These are phyloP conservation scores for Paracentrotus lividus DNA, from an alignment of 53 echinoderm and acorn worm species.

Conservation along the genomic window DNA sequence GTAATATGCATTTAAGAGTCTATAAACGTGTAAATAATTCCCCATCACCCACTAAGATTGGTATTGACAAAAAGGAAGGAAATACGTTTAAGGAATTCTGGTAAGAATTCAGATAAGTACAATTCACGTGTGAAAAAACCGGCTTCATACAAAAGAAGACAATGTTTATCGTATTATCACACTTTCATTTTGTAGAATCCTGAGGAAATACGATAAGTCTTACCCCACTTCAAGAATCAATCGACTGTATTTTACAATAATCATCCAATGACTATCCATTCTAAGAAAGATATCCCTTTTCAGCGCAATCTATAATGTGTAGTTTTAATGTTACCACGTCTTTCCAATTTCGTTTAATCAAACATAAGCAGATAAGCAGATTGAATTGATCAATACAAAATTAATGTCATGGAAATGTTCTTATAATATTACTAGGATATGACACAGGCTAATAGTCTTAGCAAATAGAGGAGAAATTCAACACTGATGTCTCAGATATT, in stretches of 20 bases:
- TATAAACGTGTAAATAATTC: not conserved
- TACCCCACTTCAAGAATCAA: not conserved
- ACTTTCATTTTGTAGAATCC: not conserved
- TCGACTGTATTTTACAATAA: not conserved
- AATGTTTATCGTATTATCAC: not conserved
- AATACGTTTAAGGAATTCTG: not conserved
- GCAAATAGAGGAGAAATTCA: too few relatives aligned
- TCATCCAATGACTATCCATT: not conserved
- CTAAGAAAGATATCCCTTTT: too few relatives aligned
- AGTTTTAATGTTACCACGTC: too few relatives aligned
- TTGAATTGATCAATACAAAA: too few relatives aligned
- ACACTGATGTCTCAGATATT: too few relatives aligned
- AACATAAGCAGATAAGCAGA: too few relatives aligned
- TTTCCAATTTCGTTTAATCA: too few relatives aligned
- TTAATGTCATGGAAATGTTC: too few relatives aligned
- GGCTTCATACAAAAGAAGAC: not conserved
- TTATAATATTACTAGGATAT: too few relatives aligned
- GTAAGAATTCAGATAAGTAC: not conserved
- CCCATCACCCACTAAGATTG: not conserved
- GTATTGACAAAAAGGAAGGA: not conserved
- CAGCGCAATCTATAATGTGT: too few relatives aligned
- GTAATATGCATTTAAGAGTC: constrained; percentile 13
- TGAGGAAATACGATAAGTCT: not conserved
- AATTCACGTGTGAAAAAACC: not conserved
- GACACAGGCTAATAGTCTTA: too few relatives aligned